Base-by-base conservation (phyloP, 2,113 vertebrate species). In the Sebastes schlegelii region DNA sequence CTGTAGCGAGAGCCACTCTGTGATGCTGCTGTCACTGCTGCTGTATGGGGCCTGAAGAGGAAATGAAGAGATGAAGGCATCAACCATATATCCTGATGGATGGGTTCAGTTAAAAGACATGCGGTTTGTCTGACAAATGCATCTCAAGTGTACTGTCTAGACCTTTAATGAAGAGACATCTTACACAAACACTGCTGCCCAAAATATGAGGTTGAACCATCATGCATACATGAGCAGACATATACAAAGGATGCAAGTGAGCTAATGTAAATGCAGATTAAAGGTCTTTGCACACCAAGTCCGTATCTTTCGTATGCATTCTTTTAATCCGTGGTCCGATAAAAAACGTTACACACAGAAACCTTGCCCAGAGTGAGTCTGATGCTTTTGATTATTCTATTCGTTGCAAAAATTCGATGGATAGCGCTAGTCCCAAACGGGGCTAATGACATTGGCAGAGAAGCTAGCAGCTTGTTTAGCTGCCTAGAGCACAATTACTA, bases 1-100 rank as follows among this genome's bases (percentile, higher is more conserved):
- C 93, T 98, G 95, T 97, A 98, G 66, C 97, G 97, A 71, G 97
- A 96, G 64, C 95, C 93, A 13, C 96, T 96, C 90, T 97, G 97
- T 92, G 85, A 92, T 43, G 84, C 94, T 92, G 40, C 54, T 8
- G 89, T 85, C 5, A 57, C 94, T 92, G 96, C 95, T 90, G 93
- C 70, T 65, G 92, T 65, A 52, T 92, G 90, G 3, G 94, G 93
- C 89, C 94, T 97, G 95, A 74, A 70, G 17, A 67, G 16, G 51
- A 57, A 68, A 84, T 8, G 0, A 34, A 65, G 6, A 70, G 12
- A 60, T 55, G 3, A 60, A 57, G 8, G 19, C 2, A 14, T 78
- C 6, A 67, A 40, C 0, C 21, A 63, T 2, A 19, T 58, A 26
- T 68, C 64, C 43, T 45, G 2, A 57, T 11, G 8, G 17, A n/a